Base-by-base conservation (phyloP, 1,140 invertebrate species). In the Pogonomyrmex californicus region DNA sequence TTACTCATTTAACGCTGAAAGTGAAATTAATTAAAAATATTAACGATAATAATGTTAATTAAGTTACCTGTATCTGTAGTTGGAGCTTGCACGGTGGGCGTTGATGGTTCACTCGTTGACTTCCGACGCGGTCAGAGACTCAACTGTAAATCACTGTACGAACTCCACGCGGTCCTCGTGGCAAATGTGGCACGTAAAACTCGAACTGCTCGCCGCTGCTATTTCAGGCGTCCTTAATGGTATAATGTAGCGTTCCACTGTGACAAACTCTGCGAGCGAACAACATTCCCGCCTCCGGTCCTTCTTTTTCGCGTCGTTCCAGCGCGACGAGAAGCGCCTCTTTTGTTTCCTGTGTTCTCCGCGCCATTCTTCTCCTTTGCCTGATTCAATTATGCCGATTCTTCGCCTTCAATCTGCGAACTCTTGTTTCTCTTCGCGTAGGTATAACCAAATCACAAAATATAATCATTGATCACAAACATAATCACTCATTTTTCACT, bases 181-280 rank as follows among this genome's bases (percentile, higher is more conserved):
- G 88, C 89, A 91, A 92, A 91, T 91, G 90, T 87, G 91, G 77
- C 73, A 81, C 86, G 90, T 70, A 86, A 91, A 90, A 90, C 86
- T 91, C 87, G 86, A 86, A 75, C 86, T 85, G 73, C 56, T 75
- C 70, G 85, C 77, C 79, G 65, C 66, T 89, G 88, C 86, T 90
- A 91, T 91, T 92, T 91, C 63, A 76, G 88, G 71, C 76, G 73
- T 70, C 60, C 70, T 86, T 85, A 88, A 90, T 85, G 76, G 77
- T 87, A 81, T 82, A 87, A 91, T 88, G 85, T 91, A 76, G 86
- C 89, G 91, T 93, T 91, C 90, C 91, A 83, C 86, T 88, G 90
- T 92, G 92, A 92, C 92, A 92, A 92, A 92, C 92, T 93, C 88
- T 82, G 81, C 91, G 78, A 79, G 87, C 70, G 81, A 91, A 92